Conservation (phyloP, 1,140 invertebrate genomes). For the Calephelis nemesis region DNA sequence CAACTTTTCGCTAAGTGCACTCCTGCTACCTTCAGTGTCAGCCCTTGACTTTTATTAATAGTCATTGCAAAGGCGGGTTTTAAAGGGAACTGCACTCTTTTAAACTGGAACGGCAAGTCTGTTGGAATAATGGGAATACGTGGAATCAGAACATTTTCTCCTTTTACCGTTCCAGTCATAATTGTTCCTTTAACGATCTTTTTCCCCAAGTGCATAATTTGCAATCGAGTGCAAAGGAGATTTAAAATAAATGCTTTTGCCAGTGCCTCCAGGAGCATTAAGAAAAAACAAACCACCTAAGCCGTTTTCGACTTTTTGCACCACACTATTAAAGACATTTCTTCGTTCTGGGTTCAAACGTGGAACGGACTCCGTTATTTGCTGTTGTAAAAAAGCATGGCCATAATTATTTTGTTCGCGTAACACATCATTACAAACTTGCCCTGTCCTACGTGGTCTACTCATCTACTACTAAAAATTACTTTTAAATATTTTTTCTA, state of each 20-base stretch:
- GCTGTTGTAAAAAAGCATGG: conserved; percentile 30
- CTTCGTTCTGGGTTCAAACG: conserved; percentile 35
- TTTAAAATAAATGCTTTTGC: conserved; percentile 66
- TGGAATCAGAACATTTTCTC: conserved; percentile 9
- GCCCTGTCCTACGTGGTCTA: conserved; percentile 30
- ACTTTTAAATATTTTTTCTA: no score
- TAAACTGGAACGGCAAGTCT: no score
- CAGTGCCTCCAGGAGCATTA: conserved; percentile 40
- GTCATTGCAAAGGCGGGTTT: conserved; percentile 74
- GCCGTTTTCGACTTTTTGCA: no score
- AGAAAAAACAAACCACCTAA: conserved; percentile 31
- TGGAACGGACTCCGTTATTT: conserved; percentile 34
- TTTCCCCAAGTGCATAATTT: conserved; percentile 26
- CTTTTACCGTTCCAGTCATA: conserved; percentile 44
- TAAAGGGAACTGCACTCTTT: no score
- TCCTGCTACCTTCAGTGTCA: conserved; percentile 40
- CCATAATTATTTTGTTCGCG: conserved; percentile 36
- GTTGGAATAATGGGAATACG: no score
- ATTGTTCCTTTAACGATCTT: conserved; percentile 65
- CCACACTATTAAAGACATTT: no score
- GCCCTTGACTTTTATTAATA: conserved; percentile 81
- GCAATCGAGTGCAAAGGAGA: conserved; percentile 41
- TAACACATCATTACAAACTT: conserved; percentile 43
- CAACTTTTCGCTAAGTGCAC: conserved; percentile 28
- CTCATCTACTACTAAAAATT: no score